Conservation (phyloP, 2,797 vertebrate species). For the Lophius americanus region DNA sequence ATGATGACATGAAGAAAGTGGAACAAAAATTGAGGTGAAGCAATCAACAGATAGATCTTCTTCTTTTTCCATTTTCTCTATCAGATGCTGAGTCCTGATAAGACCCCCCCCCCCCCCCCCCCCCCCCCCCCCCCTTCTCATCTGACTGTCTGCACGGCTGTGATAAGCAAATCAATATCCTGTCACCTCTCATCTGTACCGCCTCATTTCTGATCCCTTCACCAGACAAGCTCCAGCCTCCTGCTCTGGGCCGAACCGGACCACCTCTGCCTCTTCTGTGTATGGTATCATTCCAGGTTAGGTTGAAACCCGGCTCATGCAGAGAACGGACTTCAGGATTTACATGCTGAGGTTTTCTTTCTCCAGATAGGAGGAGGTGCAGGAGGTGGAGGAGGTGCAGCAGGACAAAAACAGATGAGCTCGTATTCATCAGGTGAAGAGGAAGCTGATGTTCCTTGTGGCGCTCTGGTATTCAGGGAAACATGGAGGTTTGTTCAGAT, state of each 20-base stretch:
- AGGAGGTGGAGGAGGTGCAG: too few species aligned
- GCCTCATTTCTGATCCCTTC: conserved; percentile 83
- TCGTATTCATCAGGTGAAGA: conserved; percentile 62
- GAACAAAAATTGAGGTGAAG: conserved; percentile 81
- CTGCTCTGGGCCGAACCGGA: conserved; percentile 71
- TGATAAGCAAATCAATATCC: conserved; percentile 90
- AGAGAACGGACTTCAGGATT: too few species aligned
- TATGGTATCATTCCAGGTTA: conserved; percentile 68
- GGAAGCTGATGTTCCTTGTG: conserved; percentile 67
- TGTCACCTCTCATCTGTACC: conserved; percentile 88
- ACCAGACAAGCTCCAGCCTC: conserved; percentile 82
- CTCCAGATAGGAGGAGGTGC: too few species aligned
- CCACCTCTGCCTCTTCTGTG: conserved; percentile 70
- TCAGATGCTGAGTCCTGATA: conserved; percentile 85
- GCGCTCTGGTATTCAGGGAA: conserved; percentile 68
- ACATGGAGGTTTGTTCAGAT: conserved; percentile 77
- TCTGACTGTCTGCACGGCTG: conserved; percentile 84
- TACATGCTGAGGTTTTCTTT: too few species aligned
- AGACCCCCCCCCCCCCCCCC: conserved; percentile 78
- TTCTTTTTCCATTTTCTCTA: conserved; percentile 72
- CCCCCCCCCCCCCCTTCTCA: conserved; percentile 75
- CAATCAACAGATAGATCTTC: conserved; percentile 83
- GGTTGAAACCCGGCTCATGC: too few species aligned
- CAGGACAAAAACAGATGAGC: conserved; percentile 34
- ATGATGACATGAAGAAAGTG: conserved; percentile 78